Base-by-base conservation (phyloP, 35 echinoderm and acorn worm species). In the Strongylocentrotus purpuratus region DNA sequence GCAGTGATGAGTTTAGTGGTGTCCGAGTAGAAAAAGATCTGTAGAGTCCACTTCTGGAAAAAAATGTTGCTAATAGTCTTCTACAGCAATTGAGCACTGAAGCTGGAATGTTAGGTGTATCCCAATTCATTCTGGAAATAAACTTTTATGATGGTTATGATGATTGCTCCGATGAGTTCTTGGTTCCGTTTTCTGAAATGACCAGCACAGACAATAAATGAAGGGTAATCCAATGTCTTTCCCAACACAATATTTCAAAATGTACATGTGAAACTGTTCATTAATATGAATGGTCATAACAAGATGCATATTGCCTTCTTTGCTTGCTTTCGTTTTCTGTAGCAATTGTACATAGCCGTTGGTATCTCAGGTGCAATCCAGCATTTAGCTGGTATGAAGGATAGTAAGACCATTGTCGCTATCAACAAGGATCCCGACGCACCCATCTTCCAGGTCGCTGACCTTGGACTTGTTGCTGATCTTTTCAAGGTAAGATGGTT, bases 351-450 rank as follows among this genome's bases (percentile, higher is more conserved):
- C 95, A 97, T 99, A 32, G 98, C 98, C 32, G 98, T 99, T 6
- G 98, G 98, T 86, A 99, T 99, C 46, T 99, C 98, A 25, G 98
- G 98, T 95, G 98, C 98, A 90, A 99, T 99, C 31, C 98, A 99
- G 59, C 98, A 99, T 96, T 91, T 99, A 0, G 98, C 98, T 18
- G 98, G 98, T 32, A 99, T 99, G 97, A 99, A 99, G 52, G 98
- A 97, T 86, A 97, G 97, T 47, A 99, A 99, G 65, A 95, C 96
- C 9, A 99, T 97, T 28, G 98, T 97, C 17, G 97, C 96, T 45
- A 99, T 99, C 71, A 99, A 99, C 96, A 99, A 97, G 85, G 98
- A 99, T 48, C 98, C 98, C 2, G 98, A 99, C n/a, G 98, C 98
- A 59, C 98, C 98, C 5, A 97, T 99, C 86, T 99, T 99, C 96